Conservation (phyloP, 2,888 invertebrate genomes). For the Sceliomorpha sp. region DNA sequence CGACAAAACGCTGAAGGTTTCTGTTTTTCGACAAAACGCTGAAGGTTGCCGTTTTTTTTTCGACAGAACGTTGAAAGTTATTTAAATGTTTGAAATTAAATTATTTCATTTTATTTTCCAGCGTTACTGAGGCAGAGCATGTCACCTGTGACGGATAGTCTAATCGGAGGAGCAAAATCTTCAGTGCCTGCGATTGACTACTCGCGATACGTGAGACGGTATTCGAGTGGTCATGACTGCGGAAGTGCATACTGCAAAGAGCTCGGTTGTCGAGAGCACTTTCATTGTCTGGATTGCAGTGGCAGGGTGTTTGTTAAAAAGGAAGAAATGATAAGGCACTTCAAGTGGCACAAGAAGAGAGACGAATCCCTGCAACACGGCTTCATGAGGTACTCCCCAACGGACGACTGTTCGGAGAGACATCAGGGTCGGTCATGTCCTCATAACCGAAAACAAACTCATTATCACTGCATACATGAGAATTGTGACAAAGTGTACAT, state of each 20-base stretch:
- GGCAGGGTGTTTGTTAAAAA: slow-evolving; percentile 97
- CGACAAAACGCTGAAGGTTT: too few relatives aligned
- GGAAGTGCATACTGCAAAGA: slow-evolving; percentile 93
- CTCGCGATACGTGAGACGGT: slow-evolving; percentile 93
- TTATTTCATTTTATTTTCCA: slow-evolving; percentile 76
- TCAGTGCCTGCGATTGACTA: slow-evolving; percentile 89
- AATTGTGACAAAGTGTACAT: slow-evolving; percentile 97
- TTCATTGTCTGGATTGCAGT: slow-evolving; percentile 93
- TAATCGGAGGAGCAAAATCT: slow-evolving; percentile 78
- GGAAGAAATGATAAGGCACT: slow-evolving; percentile 99
- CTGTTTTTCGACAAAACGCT: too few relatives aligned
- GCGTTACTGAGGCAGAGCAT: slow-evolving; percentile 82
- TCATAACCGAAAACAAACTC: slow-evolving; percentile 96
- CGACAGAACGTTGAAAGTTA: too few relatives aligned
- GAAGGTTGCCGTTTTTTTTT: too few relatives aligned
- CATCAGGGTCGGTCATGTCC: slow-evolving; percentile 88
- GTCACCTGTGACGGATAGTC: slow-evolving; percentile 76
- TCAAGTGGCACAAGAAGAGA: slow-evolving; percentile 99
- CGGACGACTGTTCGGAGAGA: slow-evolving; percentile 95
- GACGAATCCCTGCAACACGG: slow-evolving; percentile 98
- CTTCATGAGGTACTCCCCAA: slow-evolving; percentile 95
- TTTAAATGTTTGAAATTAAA: not conserved
- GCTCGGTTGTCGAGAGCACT: slow-evolving; percentile 95
- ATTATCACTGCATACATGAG: slow-evolving; percentile 98
- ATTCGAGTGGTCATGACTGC: slow-evolving; percentile 90